Evolutionary conservation across 2,113 vertebrate species (phyloP).

Genomic region (Chamaea fasciata): DNA sequence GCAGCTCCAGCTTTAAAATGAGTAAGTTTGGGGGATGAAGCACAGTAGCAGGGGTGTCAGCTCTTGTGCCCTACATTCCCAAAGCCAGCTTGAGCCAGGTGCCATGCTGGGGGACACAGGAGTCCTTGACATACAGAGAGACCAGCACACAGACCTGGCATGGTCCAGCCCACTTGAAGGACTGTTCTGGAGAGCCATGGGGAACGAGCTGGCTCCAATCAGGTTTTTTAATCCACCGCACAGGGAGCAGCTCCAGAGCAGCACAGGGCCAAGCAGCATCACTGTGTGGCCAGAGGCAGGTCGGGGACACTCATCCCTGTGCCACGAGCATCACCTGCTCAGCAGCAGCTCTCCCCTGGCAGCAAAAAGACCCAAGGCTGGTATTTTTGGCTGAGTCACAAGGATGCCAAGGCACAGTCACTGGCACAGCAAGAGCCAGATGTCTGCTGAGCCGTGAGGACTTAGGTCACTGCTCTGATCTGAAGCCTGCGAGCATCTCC

Average conservation of each 20-base stretch:
- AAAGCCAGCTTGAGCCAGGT: neutral
- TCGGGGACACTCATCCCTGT: fast-evolving
- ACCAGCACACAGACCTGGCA: neutral
- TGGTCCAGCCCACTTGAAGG: neutral
- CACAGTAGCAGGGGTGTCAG: neutral
- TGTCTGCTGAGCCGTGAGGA: neutral
- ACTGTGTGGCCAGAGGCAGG: neutral
- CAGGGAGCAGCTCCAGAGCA: neutral
- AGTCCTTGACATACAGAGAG: fast-evolving
- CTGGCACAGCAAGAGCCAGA: neutral
- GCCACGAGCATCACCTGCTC: neutral
- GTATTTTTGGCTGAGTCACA: neutral
- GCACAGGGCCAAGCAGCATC: neutral
- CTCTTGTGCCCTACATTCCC: neutral
- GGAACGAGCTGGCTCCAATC: neutral
- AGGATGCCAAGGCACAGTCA: neutral
- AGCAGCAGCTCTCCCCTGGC: neutral
- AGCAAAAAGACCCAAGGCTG: neutral
- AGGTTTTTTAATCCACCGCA: neutral
- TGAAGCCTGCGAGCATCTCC: neutral
- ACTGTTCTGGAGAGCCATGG: neutral
- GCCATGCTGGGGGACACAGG: neutral
- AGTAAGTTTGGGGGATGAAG: neutral
- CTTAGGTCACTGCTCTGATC: neutral
- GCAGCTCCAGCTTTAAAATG: neutral